Percentiles rank a stretch among this genome's conserved stretches.
Conservation (phyloP, 1,140 invertebrate species). For the Camponotus pennsylvanicus region DNA sequence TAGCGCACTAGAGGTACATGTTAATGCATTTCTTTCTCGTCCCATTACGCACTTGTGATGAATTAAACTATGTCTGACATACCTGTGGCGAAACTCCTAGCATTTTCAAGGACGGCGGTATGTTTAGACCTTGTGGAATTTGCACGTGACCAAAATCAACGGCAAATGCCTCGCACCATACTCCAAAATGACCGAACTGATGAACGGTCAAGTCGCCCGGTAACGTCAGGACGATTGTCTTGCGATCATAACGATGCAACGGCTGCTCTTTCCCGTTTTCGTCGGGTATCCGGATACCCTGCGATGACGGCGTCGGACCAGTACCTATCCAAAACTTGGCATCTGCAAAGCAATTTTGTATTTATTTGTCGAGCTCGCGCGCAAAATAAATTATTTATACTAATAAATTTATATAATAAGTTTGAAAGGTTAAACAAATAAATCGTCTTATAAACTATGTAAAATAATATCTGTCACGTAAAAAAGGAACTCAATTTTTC, state of each 20-base stretch:
- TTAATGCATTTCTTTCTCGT: background rate
- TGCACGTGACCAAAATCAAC: constrained; percentile 96
- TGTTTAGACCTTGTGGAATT: constrained; percentile 91
- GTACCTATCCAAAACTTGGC: constrained; percentile 96
- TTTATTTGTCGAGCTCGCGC: background rate
- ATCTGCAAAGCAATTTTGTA: constrained; percentile 86
- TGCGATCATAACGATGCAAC: constrained; percentile 92
- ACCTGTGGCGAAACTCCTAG: constrained; percentile 97
- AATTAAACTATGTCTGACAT: constrained; percentile 79
- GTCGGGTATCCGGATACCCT: constrained; percentile 94
- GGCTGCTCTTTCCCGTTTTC: constrained; percentile 95
- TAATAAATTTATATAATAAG: background rate
- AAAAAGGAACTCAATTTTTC: background rate
- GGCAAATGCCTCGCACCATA: constrained; percentile 95
- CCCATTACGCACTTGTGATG: too few relatives aligned
- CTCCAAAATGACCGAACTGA: constrained; percentile 92
- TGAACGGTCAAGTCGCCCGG: constrained; percentile 89
- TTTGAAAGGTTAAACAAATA: background rate
- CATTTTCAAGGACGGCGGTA: constrained; percentile 97
- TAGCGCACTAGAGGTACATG: background rate
- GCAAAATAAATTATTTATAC: background rate
- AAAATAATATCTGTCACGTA: background rate
- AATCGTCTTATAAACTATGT: background rate
- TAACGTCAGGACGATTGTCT: constrained; percentile 94
- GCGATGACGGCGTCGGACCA: constrained; percentile 91